These are phyloP conservation scores for Abrostola tripartita DNA, from an alignment of 2,888 invertebrate genomes.

Conservation along the genomic window DNA sequence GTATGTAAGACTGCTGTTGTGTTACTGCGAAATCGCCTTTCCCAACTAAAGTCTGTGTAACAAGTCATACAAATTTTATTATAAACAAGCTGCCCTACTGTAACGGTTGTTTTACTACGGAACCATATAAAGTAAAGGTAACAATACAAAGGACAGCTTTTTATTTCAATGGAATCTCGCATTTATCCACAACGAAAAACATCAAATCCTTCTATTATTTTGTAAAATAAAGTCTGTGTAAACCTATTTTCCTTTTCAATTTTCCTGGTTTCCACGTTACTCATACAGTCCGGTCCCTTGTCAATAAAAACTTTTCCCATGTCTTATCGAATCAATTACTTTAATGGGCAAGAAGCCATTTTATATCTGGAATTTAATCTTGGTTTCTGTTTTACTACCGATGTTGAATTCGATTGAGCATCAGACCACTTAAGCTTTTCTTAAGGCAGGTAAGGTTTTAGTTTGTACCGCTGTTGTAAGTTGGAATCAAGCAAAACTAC, in stretches of 20 bases:
- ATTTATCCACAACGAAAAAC: conserved; percentile 34
- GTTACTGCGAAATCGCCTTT: neutral
- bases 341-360: conserved; percentile 76
- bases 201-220: conserved; percentile 61
- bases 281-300: conserved; percentile 81
- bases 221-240: conserved; percentile 72
- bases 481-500: conserved; percentile 20
- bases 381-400: conserved; percentile 57
- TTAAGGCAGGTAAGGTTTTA: conserved; percentile 29
- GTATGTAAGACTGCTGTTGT: no score
- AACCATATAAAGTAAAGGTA: neutral
- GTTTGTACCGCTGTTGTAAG: conserved; percentile 18
- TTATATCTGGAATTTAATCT: conserved; percentile 69
- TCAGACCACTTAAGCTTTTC: conserved; percentile 41
- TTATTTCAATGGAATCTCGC: conserved; percentile 12
- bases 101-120: neutral
- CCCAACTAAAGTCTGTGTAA: neutral
- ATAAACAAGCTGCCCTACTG: neutral
- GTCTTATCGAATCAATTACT: conserved; percentile 86
- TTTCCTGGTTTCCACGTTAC: conserved; percentile 75
- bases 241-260: conserved; percentile 78
- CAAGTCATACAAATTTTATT: conserved; percentile 2
- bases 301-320: conserved; percentile 84
- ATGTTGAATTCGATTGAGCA: conserved; percentile 49
- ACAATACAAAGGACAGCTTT: conserved; percentile 4